Evolutionary conservation across 2,888 invertebrate genomes (phyloP), one percentile per base, ranked within the genome.

Genomic region (Psylliodes chrysocephalus): DNA sequence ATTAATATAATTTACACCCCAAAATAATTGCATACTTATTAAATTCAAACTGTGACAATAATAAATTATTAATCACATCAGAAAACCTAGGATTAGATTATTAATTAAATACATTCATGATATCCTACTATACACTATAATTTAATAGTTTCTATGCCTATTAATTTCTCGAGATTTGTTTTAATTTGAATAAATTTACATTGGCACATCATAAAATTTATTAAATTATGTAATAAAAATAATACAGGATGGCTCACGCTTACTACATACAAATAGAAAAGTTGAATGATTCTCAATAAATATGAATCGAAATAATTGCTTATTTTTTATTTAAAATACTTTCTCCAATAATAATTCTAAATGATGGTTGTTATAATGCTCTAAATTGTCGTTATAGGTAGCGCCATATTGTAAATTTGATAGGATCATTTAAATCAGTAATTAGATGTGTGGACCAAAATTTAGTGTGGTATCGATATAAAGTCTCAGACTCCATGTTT

Each of bases 121-220:
- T 33, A 33, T 33, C 44, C 44, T 44, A 44, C 8, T n/a, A n/a
- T 44, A 44, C 12, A 46, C 19, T 25, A n/a, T 46, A 46, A 46
- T 46, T n/a, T 19, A 46, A 22, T n/a, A 19, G 22, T 46, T 46
- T 22, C 46, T 46, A 25, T 22, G 22, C n/a, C 22, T 7, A 46
- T 46, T 46, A 46, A 46, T 46, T 12, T 12, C 22, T n/a, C 25
- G 46, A 46, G 46, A 22, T 47, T 52, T 19, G 60, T n/a, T 60
- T 19, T 3, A 53, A 60, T 53, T 44, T 53, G 38, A 60, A 60
- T 60, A 60, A 33, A 60, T 60, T 60, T 53, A 30, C 60, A 60
- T 60, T 12, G 17, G 15, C 40, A 33, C 51, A 44, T 53, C 15
- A 60, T 60, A 46, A 59, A 59, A 52, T 44, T 22, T 33, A 44